Evolutionary conservation across 92 coral and sea anemone genomes (phyloP).

Genomic region (Chrysogorgia sp.): DNA sequence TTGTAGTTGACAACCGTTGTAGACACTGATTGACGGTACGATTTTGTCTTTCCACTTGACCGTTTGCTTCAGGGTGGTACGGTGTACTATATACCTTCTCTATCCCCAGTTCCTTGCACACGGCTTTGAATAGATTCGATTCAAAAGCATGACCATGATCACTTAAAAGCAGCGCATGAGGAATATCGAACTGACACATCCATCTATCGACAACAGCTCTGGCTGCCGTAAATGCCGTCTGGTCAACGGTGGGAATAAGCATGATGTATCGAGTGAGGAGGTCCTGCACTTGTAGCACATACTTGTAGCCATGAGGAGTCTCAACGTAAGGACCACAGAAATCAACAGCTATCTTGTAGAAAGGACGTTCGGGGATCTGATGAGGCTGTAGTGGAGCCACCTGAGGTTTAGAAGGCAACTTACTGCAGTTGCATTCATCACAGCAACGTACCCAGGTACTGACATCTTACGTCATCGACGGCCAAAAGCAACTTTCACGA

Average conservation of each 20-base stretch:
- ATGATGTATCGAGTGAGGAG: not conserved
- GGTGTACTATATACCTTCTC: constrained; percentile 5
- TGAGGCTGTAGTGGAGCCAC: constrained; percentile 4
- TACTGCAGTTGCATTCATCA: constrained; percentile 1
- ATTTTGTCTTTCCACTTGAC: too few relatives aligned
- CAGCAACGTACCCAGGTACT: not conserved
- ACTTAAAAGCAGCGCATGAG: not conserved
- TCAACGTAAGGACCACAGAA: not conserved
- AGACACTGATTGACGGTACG: not conserved
- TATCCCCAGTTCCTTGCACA: constrained; percentile 6
- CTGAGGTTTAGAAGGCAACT: not conserved
- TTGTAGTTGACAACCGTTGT: not conserved
- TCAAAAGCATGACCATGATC: constrained; percentile 1
- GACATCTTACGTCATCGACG: not conserved
- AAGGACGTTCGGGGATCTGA: not conserved
- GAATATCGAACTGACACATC: not conserved
- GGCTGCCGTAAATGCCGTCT: not conserved
- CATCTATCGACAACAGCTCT: not conserved
- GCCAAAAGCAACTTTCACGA: constrained; percentile 2
- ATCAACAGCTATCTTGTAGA: constrained; percentile 3
- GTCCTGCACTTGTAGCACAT: constrained; percentile 4
- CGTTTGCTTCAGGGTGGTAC: too few relatives aligned
- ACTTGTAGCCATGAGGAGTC: not conserved
- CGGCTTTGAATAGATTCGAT: not conserved
- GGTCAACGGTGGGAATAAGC: not conserved